phyloP scores from a whole-genome alignment of 2,113 vertebrate genomes.

The Diadophis punctatus region DNA sequence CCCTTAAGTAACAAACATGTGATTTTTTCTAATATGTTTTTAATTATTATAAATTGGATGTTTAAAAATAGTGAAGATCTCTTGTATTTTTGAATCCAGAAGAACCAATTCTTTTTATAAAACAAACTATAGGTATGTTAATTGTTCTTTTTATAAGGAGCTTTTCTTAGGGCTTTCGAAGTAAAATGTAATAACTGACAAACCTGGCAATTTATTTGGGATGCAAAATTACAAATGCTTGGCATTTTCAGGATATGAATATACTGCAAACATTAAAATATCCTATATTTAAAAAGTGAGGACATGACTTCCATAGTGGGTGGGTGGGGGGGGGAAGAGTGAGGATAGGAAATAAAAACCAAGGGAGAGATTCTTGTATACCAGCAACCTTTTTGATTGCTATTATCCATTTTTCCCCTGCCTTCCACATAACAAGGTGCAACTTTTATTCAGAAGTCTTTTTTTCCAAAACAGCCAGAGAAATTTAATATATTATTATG shows the following conservation, averaged over 20 bases:
- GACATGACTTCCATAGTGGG: not conserved
- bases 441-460: not conserved
- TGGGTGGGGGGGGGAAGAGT: not conserved
- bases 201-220: not conserved
- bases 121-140: not conserved
- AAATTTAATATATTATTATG: not conserved
- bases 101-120: not conserved
- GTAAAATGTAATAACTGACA: not conserved
- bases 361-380: not conserved
- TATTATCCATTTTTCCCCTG: not conserved
- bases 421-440: not conserved
- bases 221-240: not conserved
- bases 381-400: not conserved
- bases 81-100: not conserved
- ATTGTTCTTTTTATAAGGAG: not conserved
- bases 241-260: not conserved
- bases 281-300: not conserved
- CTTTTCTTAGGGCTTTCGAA: not conserved
- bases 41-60: not conserved
- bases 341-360: not conserved
- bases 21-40: not conserved
- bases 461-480: not conserved
- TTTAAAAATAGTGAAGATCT: not conserved
- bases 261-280: not conserved
- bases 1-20: not conserved